Evolutionary conservation across 2,113 vertebrate genomes (phyloP), one percentile per base, ranked within the genome.

Genomic region (Lanius ludovicianus): DNA sequence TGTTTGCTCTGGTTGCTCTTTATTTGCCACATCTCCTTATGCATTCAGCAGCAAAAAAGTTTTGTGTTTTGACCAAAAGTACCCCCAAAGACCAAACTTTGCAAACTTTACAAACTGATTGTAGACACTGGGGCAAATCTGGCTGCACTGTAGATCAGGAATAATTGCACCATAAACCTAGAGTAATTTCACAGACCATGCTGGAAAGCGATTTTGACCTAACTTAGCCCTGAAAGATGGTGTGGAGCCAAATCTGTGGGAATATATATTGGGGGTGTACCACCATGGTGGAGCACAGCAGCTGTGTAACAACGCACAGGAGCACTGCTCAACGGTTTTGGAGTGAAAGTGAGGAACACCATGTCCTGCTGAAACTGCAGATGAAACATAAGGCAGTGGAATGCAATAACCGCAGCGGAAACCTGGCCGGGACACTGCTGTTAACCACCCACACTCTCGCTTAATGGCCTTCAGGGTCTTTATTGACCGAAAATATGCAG

Each of bases 341-440:
- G 83, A 85, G 75, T 74, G 84, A 94, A 95, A 94, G 78, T 74
- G 82, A 93, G 52, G 82, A 97, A 93, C 87, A 88, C 84, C 74
- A 89, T 73, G 89, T 87, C 89, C 84, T 84, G 44, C 76, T 91
- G 87, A 93, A 97, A 92, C 65, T 93, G 84, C 78, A 95, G 87
- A 94, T 63, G 89, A 93, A 95, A 95, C 39, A 9, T 85, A 80
- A 88, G 93, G 90, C 85, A 67, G 78, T 77, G 90, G 93, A 96
- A 96, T 96, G 87, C 71, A 94, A 94, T 86, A 96, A 95, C 79
- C 15, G 0, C 85, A 88, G 91, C 27, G 70, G 95, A 96, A 97
- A 93, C 47, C 71, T 30, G 74, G 87, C 93, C 95, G 93, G 79
- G 92, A 94, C 68, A 81, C 47, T 0, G 8, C 59, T 1, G 10